These are phyloP conservation scores for Halcyon chelicuti DNA, from an alignment of 2,797 vertebrate genomes.

Conservation along the genomic window DNA sequence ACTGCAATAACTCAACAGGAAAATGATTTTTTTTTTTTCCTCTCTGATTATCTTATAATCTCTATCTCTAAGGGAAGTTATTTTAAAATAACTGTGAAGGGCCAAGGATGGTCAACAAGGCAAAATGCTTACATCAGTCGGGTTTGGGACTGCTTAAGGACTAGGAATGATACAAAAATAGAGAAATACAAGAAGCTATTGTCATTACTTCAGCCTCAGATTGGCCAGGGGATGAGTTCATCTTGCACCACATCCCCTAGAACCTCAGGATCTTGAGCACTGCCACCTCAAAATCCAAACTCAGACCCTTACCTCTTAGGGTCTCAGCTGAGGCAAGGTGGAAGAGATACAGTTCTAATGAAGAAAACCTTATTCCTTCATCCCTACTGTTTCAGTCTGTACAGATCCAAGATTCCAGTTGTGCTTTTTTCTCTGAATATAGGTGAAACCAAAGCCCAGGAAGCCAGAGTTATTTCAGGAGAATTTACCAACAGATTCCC, in stretches of 20 bases:
- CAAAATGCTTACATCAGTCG: neutral
- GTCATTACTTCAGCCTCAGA: neutral
- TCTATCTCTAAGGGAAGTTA: neutral
- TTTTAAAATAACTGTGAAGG: neutral
- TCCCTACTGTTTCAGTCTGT: neutral
- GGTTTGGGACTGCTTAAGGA: neutral
- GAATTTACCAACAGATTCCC: slow-evolving; percentile 1
- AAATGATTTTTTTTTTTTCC: neutral
- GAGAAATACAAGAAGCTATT: neutral
- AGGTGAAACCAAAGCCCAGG: neutral
- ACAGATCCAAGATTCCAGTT: neutral
- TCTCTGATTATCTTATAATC: neutral
- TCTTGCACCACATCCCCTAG: neutral
- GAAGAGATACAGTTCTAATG: neutral
- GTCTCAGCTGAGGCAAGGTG: neutral
- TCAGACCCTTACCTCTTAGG: neutral
- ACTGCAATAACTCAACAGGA: neutral
- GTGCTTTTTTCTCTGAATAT: neutral
- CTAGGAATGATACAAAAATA: neutral
- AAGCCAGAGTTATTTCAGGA: slow-evolving; percentile 9
- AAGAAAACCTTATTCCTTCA: neutral
- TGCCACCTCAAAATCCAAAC: neutral
- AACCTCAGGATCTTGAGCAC: neutral
- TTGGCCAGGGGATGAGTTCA: neutral
- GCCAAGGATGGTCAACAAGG: neutral